phyloP scores from a whole-genome alignment of 2,113 vertebrate genomes.

The Lynx canadensis region DNA sequence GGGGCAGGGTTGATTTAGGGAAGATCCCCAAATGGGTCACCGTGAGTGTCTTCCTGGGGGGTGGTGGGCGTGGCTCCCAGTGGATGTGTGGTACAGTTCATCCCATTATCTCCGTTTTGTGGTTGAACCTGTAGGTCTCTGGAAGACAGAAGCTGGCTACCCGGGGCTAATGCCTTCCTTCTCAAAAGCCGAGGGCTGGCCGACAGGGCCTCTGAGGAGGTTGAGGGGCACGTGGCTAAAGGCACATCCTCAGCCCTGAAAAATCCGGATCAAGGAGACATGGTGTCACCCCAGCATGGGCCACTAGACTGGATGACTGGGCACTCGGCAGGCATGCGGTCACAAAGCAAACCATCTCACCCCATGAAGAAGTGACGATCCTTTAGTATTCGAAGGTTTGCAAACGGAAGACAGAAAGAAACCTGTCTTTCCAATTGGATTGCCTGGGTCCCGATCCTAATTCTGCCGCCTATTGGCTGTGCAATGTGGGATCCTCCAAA shows the following conservation, averaged over 20 bases:
- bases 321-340: accelerated
- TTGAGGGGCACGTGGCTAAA: not conserved
- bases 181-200: not conserved
- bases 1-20: not conserved
- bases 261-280: not conserved
- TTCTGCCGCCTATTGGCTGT: not conserved
- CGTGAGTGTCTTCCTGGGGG: not conserved
- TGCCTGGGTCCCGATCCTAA: not conserved
- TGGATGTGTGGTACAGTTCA: not conserved
- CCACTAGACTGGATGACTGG: not conserved
- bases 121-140: not conserved
- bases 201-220: not conserved
- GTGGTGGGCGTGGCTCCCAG: not conserved
- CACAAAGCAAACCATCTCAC: too few species aligned
- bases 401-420: not conserved
- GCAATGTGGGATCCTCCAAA: not conserved
- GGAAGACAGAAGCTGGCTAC: not conserved
- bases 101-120: not conserved
- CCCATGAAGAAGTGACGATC: not conserved
- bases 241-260: not conserved
- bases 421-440: not conserved
- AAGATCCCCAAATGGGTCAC: not conserved
- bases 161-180: not conserved
- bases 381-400: not conserved
- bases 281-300: not conserved